Percentiles rank a stretch among this genome's conserved stretches.
phyloP scores from a whole-genome alignment of 2,797 vertebrate genomes.

The Molossus alvarezi region DNA sequence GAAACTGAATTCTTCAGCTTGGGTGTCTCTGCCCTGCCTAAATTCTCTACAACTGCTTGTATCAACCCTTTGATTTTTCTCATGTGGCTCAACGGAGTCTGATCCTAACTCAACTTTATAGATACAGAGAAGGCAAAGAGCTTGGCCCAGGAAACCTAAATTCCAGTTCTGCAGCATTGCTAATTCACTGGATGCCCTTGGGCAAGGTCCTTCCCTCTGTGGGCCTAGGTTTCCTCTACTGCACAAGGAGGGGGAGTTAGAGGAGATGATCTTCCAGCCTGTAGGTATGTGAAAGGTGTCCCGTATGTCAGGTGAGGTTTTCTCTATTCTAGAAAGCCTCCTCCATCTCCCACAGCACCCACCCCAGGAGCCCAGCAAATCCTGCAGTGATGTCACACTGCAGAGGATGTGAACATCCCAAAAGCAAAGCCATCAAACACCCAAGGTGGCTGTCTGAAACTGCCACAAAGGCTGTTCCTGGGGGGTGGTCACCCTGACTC shows the following conservation, averaged over 20 bases:
- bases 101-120: neutral
- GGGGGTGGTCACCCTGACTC: neutral
- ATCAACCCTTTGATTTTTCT: neutral
- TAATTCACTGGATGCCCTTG: neutral
- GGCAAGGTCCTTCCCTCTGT: neutral
- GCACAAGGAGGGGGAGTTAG: neutral
- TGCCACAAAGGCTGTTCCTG: neutral
- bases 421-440: neutral
- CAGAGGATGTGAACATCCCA: neutral
- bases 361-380: conserved; percentile 6
- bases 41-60: conserved; percentile 8
- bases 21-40: neutral
- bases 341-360: neutral
- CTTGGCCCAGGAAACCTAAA: neutral
- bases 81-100: neutral
- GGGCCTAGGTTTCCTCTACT: conserved; percentile 9
- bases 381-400: neutral
- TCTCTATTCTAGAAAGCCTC: neutral
- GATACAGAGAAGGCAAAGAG: neutral
- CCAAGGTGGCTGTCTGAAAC: neutral
- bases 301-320: neutral
- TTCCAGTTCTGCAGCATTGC: neutral
- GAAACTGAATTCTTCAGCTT: conserved; percentile 40
- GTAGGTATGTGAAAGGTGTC: neutral
- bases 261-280: neutral